Evolutionary conservation across 1,140 invertebrate species (phyloP).

Genomic region (Drosophila quadrilineata): DNA sequence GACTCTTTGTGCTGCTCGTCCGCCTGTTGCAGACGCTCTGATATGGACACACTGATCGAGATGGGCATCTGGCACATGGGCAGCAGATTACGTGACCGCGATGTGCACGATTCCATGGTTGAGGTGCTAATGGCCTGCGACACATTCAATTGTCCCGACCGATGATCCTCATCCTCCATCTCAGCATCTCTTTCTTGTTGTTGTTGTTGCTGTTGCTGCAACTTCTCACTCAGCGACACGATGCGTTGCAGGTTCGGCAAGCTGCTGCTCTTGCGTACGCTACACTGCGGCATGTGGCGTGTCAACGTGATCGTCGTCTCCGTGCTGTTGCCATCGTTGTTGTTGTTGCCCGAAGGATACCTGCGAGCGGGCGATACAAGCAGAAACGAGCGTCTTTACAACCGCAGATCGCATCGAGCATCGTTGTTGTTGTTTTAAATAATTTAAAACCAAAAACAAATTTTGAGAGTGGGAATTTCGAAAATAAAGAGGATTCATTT

Average conservation of each 20-base stretch:
- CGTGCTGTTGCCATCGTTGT: constrained; percentile 76
- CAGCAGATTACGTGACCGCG: constrained; percentile 65
- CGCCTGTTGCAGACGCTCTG: constrained; percentile 57
- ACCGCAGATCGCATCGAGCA: constrained; percentile 57
- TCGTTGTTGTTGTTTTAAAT: constrained; percentile 25
- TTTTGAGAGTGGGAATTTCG: constrained; percentile 44
- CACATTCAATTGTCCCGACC: constrained; percentile 67
- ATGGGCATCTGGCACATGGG: constrained; percentile 81
- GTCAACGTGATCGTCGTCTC: constrained; percentile 68
- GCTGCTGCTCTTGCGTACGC: constrained; percentile 86
- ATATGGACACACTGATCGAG: constrained; percentile 67
- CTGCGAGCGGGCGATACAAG: constrained; percentile 80
- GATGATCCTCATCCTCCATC: constrained; percentile 29
- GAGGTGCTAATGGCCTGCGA: constrained; percentile 83
- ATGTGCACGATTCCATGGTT: constrained; percentile 84
- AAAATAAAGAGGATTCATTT: no score
- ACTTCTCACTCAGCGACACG: constrained; percentile 14
- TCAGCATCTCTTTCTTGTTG: constrained; percentile 42
- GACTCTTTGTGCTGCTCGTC: constrained; percentile 41
- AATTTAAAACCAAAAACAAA: no score
- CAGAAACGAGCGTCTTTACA: constrained; percentile 74
- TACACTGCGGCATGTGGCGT: constrained; percentile 68
- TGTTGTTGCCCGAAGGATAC: constrained; percentile 91
- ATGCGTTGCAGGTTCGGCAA: constrained; percentile 86
- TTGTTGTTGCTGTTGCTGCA: constrained; percentile 39